These are phyloP conservation scores for Sebastolobus altivelis DNA, from an alignment of 2,797 vertebrate genomes.

Conservation along the genomic window DNA sequence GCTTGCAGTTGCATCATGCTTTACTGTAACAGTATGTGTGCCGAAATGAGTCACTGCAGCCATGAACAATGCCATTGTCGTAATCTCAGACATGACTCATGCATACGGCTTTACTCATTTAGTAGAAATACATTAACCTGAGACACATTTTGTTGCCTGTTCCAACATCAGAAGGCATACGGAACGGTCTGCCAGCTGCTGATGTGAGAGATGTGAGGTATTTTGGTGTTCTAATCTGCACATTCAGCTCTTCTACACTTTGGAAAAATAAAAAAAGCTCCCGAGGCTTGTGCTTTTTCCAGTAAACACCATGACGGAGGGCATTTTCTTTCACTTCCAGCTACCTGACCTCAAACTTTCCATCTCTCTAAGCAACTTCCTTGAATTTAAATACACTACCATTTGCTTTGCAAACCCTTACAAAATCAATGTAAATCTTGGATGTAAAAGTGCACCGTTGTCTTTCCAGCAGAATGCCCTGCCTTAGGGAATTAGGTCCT, in stretches of 20 bases:
- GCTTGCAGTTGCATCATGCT: conserved; percentile 15
- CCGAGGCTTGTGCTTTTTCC: conserved; percentile 11
- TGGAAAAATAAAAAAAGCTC: conserved; percentile 38
- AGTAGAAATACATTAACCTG: conserved; percentile 27
- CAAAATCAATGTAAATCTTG: conserved; percentile 68
- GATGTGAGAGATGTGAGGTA: conserved; percentile 34
- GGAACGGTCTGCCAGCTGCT: conserved; percentile 28
- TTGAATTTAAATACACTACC: conserved; percentile 52
- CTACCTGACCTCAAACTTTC: conserved; percentile 52
- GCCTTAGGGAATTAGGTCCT: conserved; percentile 44
- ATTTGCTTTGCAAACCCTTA: conserved; percentile 48
- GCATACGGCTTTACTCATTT: conserved; percentile 4
- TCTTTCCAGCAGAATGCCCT: conserved; percentile 53
- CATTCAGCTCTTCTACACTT: conserved; percentile 47
- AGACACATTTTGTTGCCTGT: conserved; percentile 11
- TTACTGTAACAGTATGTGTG: conserved; percentile 7
- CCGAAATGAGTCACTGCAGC: conserved; percentile 37
- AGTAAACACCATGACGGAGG: conserved; percentile 32
- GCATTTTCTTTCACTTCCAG: conserved; percentile 44
- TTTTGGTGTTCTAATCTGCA: conserved; percentile 40
- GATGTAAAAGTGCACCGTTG: conserved; percentile 64
- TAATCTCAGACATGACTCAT: conserved; percentile 37
- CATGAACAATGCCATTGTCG: conserved; percentile 2
- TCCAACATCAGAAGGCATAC: conserved; percentile 43
- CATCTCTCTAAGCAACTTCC: conserved; percentile 46